Conservation (phyloP, 35 echinoderm and acorn worm genomes). For the Diadema setosum region DNA sequence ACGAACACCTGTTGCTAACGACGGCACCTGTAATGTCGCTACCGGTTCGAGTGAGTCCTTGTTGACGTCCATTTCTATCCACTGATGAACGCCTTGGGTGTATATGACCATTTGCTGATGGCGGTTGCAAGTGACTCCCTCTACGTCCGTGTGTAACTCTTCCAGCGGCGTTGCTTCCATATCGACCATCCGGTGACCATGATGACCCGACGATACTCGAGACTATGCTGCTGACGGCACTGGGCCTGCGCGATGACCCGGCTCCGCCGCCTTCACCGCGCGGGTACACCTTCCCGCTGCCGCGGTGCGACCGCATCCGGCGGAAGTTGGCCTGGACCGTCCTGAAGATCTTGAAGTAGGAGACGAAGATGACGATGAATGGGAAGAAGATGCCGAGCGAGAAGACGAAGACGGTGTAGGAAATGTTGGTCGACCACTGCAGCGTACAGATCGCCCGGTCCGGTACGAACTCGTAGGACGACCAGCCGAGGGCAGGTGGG, state of each 20-base stretch:
- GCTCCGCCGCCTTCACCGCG: background rate
- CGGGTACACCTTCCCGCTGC: conserved; percentile 5
- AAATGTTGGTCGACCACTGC: conserved; percentile 78
- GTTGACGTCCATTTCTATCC: background rate
- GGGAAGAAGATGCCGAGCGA: conserved; percentile 60
- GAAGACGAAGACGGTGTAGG: conserved; percentile 81
- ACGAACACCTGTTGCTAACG: background rate
- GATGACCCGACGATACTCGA: background rate
- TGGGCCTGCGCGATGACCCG: background rate
- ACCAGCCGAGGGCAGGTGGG: conserved; percentile 88
- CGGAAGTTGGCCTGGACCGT: conserved; percentile 68
- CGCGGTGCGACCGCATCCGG: conserved; percentile 54
- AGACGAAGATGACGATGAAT: conserved; percentile 57
- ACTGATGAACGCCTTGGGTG: too few species aligned
- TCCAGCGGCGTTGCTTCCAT: background rate
- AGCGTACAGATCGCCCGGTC: conserved; percentile 77
- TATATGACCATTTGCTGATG: background rate
- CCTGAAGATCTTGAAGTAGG: conserved; percentile 72
- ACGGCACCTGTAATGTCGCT: background rate
- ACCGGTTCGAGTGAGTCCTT: background rate
- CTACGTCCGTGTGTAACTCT: background rate
- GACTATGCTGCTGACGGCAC: background rate
- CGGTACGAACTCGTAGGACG: conserved; percentile 62
- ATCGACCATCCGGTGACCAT: background rate
- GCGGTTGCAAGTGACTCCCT: background rate